Base-by-base conservation (phyloP, 2,888 invertebrate species). In the Lottia gigantea region DNA sequence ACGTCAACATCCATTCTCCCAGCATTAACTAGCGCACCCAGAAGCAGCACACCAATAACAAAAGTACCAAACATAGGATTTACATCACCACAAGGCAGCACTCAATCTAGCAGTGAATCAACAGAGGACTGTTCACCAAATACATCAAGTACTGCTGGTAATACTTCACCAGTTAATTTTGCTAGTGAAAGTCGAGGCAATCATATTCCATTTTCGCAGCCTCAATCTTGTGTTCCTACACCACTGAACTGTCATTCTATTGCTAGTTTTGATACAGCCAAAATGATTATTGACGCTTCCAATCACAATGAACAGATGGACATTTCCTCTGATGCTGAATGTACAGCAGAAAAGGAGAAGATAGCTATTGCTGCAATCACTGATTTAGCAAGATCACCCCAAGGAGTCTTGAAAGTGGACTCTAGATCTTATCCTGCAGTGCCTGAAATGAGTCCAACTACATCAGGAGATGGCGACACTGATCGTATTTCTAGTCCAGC, bases 401-500 rank as follows among this genome's bases (percentile, higher is more conserved):
- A 64, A 23, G 69, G 65, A n/a, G 68, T 49, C 68, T 23, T 64
- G 46, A 64, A 64, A n/a, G 45, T 45, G 46, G 65, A 65, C 23
- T 45, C 55, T 11, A 46, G 31, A 26, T 47, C 69, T 12, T 64
- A 46, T 26, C 49, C 64, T 16, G 64, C 69, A 23, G 64, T 65
- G 31, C 66, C 46, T 55, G 68, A 69, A 68, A 62, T 47, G 72
- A 63, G n/a, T 47, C 62, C 0, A 69, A 70, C 49, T 64, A 70
- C 47, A 63, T 67, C 45, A 26, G 68, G 25, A 66, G 31, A 71
- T 63, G 19, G 62, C 15, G 68, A 26, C 67, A 49, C 67, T 47
- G 55, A 64, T 55, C 31, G 72, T 71, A 70, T 73, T 71, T 66
- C 73, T 73, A 76, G 77, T 67, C 76, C 79, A 11, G 75, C 74